phyloP scores from a whole-genome alignment of 2,888 invertebrate genomes.

The Hypercompe scribonia region DNA sequence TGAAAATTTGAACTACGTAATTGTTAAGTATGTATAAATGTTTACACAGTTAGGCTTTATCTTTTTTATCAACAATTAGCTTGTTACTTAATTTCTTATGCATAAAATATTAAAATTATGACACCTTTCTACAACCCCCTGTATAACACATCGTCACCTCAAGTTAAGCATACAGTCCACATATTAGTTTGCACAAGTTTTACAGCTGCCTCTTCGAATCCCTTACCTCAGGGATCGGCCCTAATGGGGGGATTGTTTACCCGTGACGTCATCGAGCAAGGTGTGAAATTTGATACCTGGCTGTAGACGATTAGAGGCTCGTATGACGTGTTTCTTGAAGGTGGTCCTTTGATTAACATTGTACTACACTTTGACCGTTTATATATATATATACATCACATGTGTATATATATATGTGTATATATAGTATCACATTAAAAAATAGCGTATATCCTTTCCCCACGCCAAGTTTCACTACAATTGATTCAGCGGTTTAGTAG shows the following conservation, averaged over 20 bases:
- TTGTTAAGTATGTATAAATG: too few relatives aligned
- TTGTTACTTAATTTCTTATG: too few relatives aligned
- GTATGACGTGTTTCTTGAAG: neutral
- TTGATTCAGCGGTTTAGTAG: too few relatives aligned
- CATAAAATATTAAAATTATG: neutral
- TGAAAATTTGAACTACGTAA: too few relatives aligned
- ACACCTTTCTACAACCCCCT: neutral
- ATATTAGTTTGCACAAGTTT: constrained; percentile 12
- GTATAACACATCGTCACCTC: neutral
- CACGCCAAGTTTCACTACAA: too few relatives aligned
- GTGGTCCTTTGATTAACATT: neutral
- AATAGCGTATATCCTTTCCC: too few relatives aligned
- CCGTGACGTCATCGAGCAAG: constrained; percentile 8
- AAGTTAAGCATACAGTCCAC: neutral
- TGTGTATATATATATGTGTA: too few relatives aligned
- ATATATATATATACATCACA: too few relatives aligned
- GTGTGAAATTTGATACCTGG: constrained; percentile 12
- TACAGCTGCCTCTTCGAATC: constrained; percentile 6
- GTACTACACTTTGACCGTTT: too few relatives aligned
- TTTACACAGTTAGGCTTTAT: too few relatives aligned
- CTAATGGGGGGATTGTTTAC: constrained; percentile 1
- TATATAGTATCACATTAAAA: too few relatives aligned
- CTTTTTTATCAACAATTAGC: too few relatives aligned
- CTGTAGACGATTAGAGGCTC: neutral
- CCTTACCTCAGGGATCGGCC: constrained; percentile 17